phyloP scores from a whole-genome alignment of 2,113 vertebrate genomes.

The Galemys pyrenaicus region DNA sequence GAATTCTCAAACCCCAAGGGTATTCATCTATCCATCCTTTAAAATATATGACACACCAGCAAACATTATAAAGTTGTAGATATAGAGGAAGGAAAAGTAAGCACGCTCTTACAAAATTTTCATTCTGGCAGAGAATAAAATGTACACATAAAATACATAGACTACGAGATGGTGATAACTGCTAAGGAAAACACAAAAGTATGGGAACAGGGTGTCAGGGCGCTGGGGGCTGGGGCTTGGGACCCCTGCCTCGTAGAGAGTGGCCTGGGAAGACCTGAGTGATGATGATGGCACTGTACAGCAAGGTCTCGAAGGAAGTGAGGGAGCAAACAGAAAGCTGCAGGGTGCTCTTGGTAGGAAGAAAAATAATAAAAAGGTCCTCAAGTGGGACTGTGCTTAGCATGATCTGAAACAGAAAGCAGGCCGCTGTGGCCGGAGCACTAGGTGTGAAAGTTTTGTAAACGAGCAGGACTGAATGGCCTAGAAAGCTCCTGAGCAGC shows the following conservation, averaged over 20 bases:
- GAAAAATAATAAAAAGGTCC: background rate
- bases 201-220: background rate
- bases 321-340: background rate
- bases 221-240: too few relatives aligned
- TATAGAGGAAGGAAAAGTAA: background rate
- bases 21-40: background rate
- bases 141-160: background rate
- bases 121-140: background rate
- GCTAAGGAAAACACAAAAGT: background rate
- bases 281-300: background rate
- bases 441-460: background rate
- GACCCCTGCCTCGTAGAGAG: background rate
- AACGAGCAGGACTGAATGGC: background rate
- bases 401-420: background rate
- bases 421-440: background rate
- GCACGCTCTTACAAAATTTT: background rate
- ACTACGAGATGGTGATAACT: background rate
- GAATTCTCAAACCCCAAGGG: conserved; percentile 5
- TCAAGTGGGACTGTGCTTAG: background rate
- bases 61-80: background rate
- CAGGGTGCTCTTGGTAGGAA: background rate
- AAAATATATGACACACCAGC: background rate
- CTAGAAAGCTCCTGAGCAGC: background rate
- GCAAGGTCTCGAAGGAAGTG: background rate
- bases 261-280: background rate